Evolutionary conservation across 2,888 invertebrate genomes (phyloP), one percentile per base, ranked within the genome.

Genomic region (Cynaeus angustus): DNA sequence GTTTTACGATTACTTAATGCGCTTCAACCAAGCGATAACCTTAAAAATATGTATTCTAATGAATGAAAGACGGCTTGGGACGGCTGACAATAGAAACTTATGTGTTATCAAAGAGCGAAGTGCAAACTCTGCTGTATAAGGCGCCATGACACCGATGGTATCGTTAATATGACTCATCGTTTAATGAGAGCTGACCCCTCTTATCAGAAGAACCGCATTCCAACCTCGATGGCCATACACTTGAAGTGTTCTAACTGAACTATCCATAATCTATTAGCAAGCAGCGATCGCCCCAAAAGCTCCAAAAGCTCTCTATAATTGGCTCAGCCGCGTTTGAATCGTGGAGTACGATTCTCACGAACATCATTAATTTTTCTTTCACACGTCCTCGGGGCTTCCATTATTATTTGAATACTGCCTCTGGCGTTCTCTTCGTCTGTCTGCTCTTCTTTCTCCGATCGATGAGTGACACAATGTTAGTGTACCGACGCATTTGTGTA

Each of bases 361-460:
- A 75, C 75, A 69, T 74, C 76, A 75, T 76, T 76, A 77, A 77
- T 77, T 76, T 77, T 76, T 77, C 73, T 73, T 75, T 68, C 74
- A 73, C 77, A 74, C 75, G 74, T 74, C 73, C 72, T 69, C 64
- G 55, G 53, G 70, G 61, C 68, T 46, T 70, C 69, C 73, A 74
- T 76, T 75, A 75, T 74, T 71, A 76, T 77, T 74, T 76, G 74
- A 75, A 77, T 75, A 74, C 71, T 45, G 61, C 43, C 59, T 52
- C 58, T 38, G 61, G 56, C 43, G 13, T 53, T 48, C 59, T 50
- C 43, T 41, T 16, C 13, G 43, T 64, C 56, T 26, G 56, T 74
- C 73, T 73, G 64, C 72, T 56, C 69, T 50, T 56, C 69, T 55
- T 56, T 67, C 65, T 71, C 65, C 68, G 71, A 75, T 75, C 75